phyloP scores from a whole-genome alignment of 2,797 vertebrate genomes.

The Rhabdophis nuchalis region DNA sequence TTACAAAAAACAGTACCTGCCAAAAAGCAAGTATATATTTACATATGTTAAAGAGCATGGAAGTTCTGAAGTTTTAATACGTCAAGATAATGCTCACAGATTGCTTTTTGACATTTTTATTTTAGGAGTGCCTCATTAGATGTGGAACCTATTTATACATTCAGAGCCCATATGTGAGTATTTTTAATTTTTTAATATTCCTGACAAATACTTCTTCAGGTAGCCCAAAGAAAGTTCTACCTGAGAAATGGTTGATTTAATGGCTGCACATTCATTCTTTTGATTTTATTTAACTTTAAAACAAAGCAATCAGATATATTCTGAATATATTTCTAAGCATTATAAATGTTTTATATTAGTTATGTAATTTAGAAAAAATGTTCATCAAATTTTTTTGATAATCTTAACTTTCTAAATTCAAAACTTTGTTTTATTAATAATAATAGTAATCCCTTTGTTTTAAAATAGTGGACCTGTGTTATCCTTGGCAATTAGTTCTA shows the following conservation, averaged over 20 bases:
- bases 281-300: background rate
- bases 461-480: constrained; percentile 86
- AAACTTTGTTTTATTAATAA: background rate
- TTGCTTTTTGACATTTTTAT: constrained; percentile 34
- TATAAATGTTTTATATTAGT: background rate
- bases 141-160: constrained; percentile 97
- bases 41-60: constrained; percentile 33
- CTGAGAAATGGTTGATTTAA: background rate
- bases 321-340: background rate
- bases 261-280: background rate
- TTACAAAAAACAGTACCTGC: constrained; percentile 98
- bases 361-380: background rate
- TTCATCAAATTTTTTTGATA: background rate
- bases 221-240: background rate
- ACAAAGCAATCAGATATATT: background rate
- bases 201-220: constrained; percentile 16
- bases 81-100: background rate
- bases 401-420: background rate
- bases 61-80: background rate
- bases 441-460: constrained; percentile 18
- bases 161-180: constrained; percentile 95
- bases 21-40: constrained; percentile 85
- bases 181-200: background rate
- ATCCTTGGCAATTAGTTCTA: constrained; percentile 88
- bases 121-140: constrained; percentile 98